Evolutionary conservation across 2,113 vertebrate species (phyloP).

Genomic region (Neogale vison): DNA sequence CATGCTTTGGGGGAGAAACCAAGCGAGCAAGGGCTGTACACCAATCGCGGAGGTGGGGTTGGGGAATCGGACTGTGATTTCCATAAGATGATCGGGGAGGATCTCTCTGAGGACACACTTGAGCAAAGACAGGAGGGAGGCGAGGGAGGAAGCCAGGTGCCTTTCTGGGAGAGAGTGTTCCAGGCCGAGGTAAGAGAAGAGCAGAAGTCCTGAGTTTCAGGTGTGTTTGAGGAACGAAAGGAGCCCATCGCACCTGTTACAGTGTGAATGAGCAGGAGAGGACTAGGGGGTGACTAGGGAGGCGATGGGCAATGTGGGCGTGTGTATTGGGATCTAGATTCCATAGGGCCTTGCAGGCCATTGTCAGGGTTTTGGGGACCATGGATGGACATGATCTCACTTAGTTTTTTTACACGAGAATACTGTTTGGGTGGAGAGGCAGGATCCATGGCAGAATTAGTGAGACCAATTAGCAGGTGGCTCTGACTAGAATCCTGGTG

Average conservation of each 20-base stretch:
- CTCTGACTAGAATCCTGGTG: too few relatives aligned
- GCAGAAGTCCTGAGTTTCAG: background rate
- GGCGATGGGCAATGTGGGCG: fast-evolving
- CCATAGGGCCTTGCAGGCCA: background rate
- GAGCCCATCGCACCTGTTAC: background rate
- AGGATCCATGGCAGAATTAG: background rate
- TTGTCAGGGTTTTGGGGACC: background rate
- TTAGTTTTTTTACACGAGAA: background rate
- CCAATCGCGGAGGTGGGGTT: too few relatives aligned
- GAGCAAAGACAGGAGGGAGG: background rate
- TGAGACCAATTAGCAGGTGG: background rate
- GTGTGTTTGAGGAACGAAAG: background rate
- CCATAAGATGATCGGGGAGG: background rate
- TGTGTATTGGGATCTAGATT: background rate
- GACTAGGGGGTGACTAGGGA: background rate
- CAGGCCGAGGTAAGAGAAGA: background rate
- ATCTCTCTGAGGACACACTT: background rate
- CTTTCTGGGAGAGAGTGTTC: background rate
- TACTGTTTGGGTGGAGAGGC: background rate
- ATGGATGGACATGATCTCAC: too few relatives aligned
- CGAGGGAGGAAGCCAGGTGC: background rate
- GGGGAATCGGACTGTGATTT: background rate
- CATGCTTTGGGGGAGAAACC: background rate
- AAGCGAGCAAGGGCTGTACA: background rate
- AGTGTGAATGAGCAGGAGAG: background rate